Base-by-base conservation (phyloP, 2,888 invertebrate genomes). In the Andricus curvator region DNA sequence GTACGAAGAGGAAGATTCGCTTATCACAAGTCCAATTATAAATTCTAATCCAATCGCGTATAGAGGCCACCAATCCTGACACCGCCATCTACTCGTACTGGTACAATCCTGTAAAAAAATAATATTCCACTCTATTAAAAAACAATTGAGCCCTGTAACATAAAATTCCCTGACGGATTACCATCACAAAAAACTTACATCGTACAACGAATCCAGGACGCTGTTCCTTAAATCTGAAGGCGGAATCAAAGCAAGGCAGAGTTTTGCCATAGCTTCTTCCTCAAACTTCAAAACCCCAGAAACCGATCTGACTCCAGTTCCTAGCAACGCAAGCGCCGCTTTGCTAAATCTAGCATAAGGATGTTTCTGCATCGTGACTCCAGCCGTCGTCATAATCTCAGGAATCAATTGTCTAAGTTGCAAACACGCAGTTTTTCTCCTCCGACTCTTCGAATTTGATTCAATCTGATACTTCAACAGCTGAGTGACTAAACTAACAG, bases 61-160 rank as follows among this genome's bases (percentile, higher is more conserved):
- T 33, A 92, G 83, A 0, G 91, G 89, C 92, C 92, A 92, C 92
- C 92, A 92, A 65, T 92, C 92, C 44, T 92, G 91, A 80, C 92
- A 92, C 11, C 90, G 88, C 92, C 92, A 92, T 2, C 86, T 87
- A 29, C 80, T 83, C 66, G 82, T 85, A 74, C 86, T 89, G 33
- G 89, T 78, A 29, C 84, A 85, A 80, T 92, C 91, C 90, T 90
- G 66, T 9, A 79, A 79, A 60, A 70, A 64, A 60, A 77, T 56
- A 48, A 76, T 76, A 44, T 17, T 48, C 17, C 13, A 17, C 6
- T 17, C 1, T 17, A 5, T 17, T 48, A 17, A 17, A 48, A 48
- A 17, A 48, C 17, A 48, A 48, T 48, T 17, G 17, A 17, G 48
- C 48, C 17, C 6, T 48, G 48, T 48, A 17, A 48, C 17, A 17